Percentiles rank a stretch among this genome's conserved stretches.
Conservation (phyloP, 2,113 vertebrate species). For the Hippoglossus stenolepis region DNA sequence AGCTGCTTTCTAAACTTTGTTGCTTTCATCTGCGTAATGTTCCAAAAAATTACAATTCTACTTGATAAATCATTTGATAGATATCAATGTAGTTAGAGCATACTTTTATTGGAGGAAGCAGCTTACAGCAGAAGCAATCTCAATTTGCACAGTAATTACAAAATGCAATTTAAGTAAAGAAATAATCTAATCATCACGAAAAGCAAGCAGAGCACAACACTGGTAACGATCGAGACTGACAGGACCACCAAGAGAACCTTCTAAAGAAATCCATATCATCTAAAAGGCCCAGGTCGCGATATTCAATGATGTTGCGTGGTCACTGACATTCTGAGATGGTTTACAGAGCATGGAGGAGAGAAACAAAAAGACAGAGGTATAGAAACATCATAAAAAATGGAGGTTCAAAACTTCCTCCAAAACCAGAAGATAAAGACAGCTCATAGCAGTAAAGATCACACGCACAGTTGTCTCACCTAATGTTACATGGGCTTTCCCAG, state of each 20-base stretch:
- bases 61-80: conserved; percentile 10
- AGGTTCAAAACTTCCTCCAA: neutral
- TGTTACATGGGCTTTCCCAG: conserved; percentile 91
- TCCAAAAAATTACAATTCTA: no score
- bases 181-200: conserved; percentile 18
- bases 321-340: conserved; percentile 88
- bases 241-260: conserved; percentile 19
- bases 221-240: neutral
- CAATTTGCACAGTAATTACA: conserved; percentile 40
- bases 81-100: conserved; percentile 21
- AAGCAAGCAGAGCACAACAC: conserved; percentile 25
- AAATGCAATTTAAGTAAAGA: conserved; percentile 28
- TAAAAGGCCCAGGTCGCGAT: conserved; percentile 91
- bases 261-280: conserved; percentile 94
- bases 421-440: neutral
- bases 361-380: neutral
- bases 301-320: conserved; percentile 92
- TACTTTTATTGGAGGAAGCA: conserved; percentile 68
- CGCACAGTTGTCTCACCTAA: conserved; percentile 82
- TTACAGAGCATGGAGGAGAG: neutral
- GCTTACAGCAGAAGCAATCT: conserved; percentile 41
- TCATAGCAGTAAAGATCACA: conserved; percentile 25
- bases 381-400: neutral
- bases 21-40: neutral
- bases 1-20: no score